Percentiles rank a stretch among this genome's conserved stretches.
Conservation (phyloP, 1,140 invertebrate genomes). For the Ostrea denselamellosa region DNA sequence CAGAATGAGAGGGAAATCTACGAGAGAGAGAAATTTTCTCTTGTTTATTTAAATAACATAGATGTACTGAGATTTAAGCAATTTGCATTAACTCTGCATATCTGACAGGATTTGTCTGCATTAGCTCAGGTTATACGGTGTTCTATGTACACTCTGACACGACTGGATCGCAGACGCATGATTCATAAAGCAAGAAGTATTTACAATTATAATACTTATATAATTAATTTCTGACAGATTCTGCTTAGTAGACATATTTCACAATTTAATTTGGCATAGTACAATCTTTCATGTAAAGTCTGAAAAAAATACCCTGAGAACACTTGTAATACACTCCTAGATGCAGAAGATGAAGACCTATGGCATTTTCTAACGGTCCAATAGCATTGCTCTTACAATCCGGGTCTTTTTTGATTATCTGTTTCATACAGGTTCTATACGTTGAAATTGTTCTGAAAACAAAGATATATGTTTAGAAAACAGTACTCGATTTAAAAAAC, state of each 20-base stretch:
- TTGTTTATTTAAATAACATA: too few species aligned
- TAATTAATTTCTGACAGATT: too few species aligned
- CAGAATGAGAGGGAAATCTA: background rate
- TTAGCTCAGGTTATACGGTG: background rate
- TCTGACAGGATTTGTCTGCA: background rate
- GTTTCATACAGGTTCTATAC: background rate
- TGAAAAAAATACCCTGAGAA: background rate
- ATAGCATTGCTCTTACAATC: background rate
- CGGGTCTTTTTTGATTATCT: background rate
- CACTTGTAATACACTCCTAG: slow-evolving; percentile 4
- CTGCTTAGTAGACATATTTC: too few species aligned
- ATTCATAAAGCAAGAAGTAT: background rate
- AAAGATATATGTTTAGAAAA: too few species aligned
- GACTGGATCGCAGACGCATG: background rate
- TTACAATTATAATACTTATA: background rate
- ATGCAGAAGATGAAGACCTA: slow-evolving; percentile 3
- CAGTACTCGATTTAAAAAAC: too few species aligned
- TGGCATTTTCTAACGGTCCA: background rate
- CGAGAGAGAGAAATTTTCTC: background rate
- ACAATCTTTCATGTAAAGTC: too few species aligned
- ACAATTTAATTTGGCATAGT: too few species aligned
- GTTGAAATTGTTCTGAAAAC: background rate
- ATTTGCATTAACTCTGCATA: background rate
- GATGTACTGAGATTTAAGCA: too few species aligned
- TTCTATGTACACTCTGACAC: background rate